phyloP scores from a whole-genome alignment of 2,113 vertebrate genomes.

The Hirundichthys speculiger region DNA sequence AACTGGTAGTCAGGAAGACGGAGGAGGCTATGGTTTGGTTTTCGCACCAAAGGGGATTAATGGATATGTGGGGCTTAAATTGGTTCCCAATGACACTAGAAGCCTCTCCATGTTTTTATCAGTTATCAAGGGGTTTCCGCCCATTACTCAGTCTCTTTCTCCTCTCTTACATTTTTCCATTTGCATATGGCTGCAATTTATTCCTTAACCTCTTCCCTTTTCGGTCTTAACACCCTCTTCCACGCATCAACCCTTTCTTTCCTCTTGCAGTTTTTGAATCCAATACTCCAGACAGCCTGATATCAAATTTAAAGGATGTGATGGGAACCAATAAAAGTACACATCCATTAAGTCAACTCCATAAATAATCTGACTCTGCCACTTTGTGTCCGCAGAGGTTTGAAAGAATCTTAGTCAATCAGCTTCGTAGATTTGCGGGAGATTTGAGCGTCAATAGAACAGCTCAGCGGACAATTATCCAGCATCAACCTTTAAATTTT shows the following conservation, averaged over 20 bases:
- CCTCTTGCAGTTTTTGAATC: constrained; percentile 46
- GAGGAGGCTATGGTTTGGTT: constrained; percentile 44
- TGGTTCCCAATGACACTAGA: constrained; percentile 64
- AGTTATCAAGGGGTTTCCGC: constrained; percentile 58
- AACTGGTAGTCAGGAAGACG: not conserved
- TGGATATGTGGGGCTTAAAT: constrained; percentile 68
- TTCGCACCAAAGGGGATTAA: constrained; percentile 70
- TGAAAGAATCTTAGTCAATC: no score
- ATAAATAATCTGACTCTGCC: constrained; percentile 40
- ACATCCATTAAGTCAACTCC: constrained; percentile 24
- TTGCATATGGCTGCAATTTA: constrained; percentile 40
- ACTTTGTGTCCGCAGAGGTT: no score
- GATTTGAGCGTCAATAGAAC: no score
- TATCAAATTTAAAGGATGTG: constrained; percentile 61
- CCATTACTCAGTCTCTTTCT: constrained; percentile 48
- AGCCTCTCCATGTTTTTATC: constrained; percentile 62
- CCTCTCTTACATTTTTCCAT: constrained; percentile 18
- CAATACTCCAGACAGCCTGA: constrained; percentile 56
- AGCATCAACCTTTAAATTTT: no score
- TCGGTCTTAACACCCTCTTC: constrained; percentile 31
- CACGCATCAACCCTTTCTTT: constrained; percentile 32
- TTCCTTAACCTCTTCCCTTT: constrained; percentile 39
- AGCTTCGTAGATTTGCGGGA: no score
- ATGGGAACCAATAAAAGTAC: constrained; percentile 43
- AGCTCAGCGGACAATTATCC: no score